Base-by-base conservation (phyloP, 2,113 vertebrate genomes). In the Fulmarus glacialis region DNA sequence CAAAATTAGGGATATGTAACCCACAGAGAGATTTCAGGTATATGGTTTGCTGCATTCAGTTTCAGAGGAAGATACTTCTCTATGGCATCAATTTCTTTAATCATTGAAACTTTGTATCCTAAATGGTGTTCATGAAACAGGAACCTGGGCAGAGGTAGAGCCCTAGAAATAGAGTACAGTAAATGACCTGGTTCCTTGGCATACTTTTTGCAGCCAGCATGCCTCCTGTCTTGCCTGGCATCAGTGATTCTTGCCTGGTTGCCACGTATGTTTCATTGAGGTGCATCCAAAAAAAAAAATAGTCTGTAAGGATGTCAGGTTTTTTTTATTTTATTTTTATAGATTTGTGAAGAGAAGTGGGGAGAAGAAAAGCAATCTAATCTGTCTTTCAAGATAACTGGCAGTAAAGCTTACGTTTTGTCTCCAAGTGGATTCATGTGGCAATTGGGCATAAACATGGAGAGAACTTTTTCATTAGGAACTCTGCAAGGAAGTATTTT, bases 401-500 rank as follows among this genome's bases (percentile, higher is more conserved):
- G 32, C 94, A 95, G 68, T 75, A 62, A 71, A 75, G 27, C 72
- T 87, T 84, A 23, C 4, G 2, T 87, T 89, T 96, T 11, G 6
- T 82, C 58, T 92, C 86, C 86, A 92, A 56, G 40, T 60, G 64
- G 43, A 87, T 93, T 93, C 1, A 0, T 67, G 59, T 84, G 60
- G 79, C 79, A 81, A 59, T 71, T 83, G 75, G 58, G 70, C 64
- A 64, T 87, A 87, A 96, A 94, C 55, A 70, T 11, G 60, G 84
- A 84, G 72, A 81, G 64, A 96, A 84, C 48, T 79, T 71, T 60
- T 93, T 94, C 92, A 78, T 92, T 90, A 94, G 68, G 90, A 93
- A 5, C 83, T 89, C 80, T 87, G 67, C 83, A 89, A 95, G 80
- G 56, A 89, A 87, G 88, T 88, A 92, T 93, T 97, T 97, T 85